Base-by-base conservation (phyloP, 2,113 vertebrate genomes). In the Ancistrus triradiatus region DNA sequence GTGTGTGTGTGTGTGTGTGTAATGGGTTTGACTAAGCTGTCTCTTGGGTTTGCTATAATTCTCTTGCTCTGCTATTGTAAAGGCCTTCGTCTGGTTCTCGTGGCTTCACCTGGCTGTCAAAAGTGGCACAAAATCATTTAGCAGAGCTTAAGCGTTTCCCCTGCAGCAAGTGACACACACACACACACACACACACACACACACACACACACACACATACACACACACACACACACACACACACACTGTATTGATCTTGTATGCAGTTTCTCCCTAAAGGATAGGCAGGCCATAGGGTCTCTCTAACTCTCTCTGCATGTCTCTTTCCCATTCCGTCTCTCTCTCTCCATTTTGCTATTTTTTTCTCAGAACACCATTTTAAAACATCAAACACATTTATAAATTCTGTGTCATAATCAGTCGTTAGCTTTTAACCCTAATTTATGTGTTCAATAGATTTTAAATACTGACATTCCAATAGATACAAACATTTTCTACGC, bases 121-220 rank as follows among this genome's bases (percentile, higher is more conserved):
- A 85, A 83, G 78, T 86, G 83, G 84, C 84, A 85, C 84, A 86
- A 88, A 89, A 88, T 86, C 81, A 87, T 86, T 87, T 83, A 84
- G 85, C 83, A 83, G 75, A 78, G 83, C 77, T 53, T 78, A 74
- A 77, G 69, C 72, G 59, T 75, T 76, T 73, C 76, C 74, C 77
- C 37, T 14, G 27, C 3, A 31, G 3, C 27, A 31, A 4, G 27
- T 31, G 27, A 31, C 27, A 3, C n/a, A 28, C 21, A 27, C 59
- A 40, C 47, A 62, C n/a, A 7, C 59, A 25, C n/a, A 62, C 37
- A 80, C 78, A 40, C 47, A 62, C n/a, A 7, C 59, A 25, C n/a
- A 62, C 37, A 80, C 78, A 31, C 27, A 3, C n/a, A 28, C 21
- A 27, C 59, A 40, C 47, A 62, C n/a, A 7, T 47, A 25, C n/a